These are phyloP conservation scores for Morpho achilles DNA, from an alignment of 2,888 invertebrate genomes.

Conservation along the genomic window DNA sequence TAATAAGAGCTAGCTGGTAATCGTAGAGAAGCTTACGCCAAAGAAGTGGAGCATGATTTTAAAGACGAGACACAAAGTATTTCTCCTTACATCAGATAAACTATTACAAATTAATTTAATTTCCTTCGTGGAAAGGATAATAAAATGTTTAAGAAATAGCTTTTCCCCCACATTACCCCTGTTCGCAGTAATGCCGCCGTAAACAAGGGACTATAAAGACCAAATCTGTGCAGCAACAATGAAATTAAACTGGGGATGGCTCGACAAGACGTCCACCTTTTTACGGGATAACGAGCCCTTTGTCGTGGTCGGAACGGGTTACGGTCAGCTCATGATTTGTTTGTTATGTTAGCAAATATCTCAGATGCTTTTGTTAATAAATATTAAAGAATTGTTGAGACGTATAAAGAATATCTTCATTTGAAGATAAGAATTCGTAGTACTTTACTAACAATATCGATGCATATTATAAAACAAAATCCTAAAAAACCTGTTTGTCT, in stretches of 20 bases:
- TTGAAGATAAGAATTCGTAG: background rate
- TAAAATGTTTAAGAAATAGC: constrained; percentile 13
- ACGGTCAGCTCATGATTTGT: constrained; percentile 6
- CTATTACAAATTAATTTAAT: constrained; percentile 12
- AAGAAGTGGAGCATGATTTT: no score
- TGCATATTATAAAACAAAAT: no score
- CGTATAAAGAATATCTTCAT: background rate
- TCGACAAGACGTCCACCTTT: constrained; percentile 27
- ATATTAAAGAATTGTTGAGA: background rate
- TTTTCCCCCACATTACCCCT: constrained; percentile 8
- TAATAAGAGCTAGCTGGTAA: no score
- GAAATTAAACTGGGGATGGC: constrained; percentile 23
- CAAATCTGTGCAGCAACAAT: constrained; percentile 22
- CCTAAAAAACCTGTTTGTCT: no score
- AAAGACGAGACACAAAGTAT: background rate
- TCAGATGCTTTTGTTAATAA: constrained; percentile 1
- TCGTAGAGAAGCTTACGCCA: no score
- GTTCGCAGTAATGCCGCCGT: constrained; percentile 7
- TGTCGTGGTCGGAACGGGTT: constrained; percentile 23
- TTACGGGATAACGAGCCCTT: constrained; percentile 34
- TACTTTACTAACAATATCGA: no score
- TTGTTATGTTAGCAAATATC: background rate
- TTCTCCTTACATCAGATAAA: constrained; percentile 1
- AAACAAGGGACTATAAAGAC: constrained; percentile 17
- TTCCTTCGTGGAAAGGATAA: constrained; percentile 9